Evolutionary conservation across 2,797 vertebrate genomes (phyloP).

Genomic region (Leucoraja ocellata): DNA sequence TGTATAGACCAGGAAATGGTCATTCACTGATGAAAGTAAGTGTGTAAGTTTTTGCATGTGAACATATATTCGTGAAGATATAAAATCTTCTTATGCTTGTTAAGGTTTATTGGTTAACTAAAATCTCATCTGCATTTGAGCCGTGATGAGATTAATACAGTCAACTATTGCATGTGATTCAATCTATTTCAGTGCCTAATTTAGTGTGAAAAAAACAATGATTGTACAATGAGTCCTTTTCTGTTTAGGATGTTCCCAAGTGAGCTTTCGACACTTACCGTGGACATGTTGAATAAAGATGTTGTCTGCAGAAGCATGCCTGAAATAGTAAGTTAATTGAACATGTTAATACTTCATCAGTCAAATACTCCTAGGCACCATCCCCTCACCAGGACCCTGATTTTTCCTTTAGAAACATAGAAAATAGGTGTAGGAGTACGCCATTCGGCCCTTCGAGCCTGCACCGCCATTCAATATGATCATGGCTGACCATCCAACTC

Average conservation of each 20-base stretch:
- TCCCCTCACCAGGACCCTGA: no score
- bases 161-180: not conserved
- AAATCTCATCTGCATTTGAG: not conserved
- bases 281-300: not conserved
- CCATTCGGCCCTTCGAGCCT: no score
- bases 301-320: not conserved
- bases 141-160: not conserved
- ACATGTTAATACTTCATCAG: not conserved
- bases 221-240: not conserved
- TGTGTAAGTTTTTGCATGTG: not conserved
- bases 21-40: not conserved
- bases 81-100: not conserved
- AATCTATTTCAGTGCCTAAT: not conserved
- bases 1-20: not conserved
- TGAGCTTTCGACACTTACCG: not conserved
- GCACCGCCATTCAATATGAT: no score
- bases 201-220: not conserved
- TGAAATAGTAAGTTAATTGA: conserved; percentile 30
- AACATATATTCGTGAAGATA: not conserved
- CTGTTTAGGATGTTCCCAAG: conserved; percentile 1
- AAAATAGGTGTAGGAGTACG: no score
- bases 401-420: no score
- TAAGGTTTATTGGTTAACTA: not conserved
- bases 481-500: no score
- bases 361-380: not conserved